A percentile compares a stretch with the other conserved stretches of the same genome.
Evolutionary conservation across 1,140 invertebrate genomes (phyloP).

Genomic region (Apis mellifera): Amel_HAv3.1 CM009939.2:10114501-10115000

Average conservation of each 20-base stretch:
- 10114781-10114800: conserved; percentile 77
- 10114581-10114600: conserved; percentile 78
- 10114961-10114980: neutral
- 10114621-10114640: conserved; percentile 79
- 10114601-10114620: conserved; percentile 76
- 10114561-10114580: conserved; percentile 78
- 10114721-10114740: neutral
- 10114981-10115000: conserved; percentile 20
- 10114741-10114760: conserved; percentile 43
- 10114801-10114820: conserved; percentile 72
- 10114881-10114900: too few species aligned
- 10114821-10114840: conserved; percentile 67
- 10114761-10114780: conserved; percentile 75
- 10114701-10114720: neutral
- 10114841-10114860: conserved; percentile 72
- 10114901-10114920: too few species aligned
- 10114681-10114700: conserved; percentile 45
- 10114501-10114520: conserved; percentile 78
- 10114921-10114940: too few species aligned
- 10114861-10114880: neutral
- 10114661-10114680: conserved; percentile 78
- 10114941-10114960: conserved; percentile 35
- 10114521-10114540: conserved; percentile 77
- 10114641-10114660: conserved; percentile 78
- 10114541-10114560: conserved; percentile 78